These are phyloP conservation scores for Metopolophium dirhodum DNA, from an alignment of 1,140 invertebrate genomes.

Conservation along the genomic window DNA sequence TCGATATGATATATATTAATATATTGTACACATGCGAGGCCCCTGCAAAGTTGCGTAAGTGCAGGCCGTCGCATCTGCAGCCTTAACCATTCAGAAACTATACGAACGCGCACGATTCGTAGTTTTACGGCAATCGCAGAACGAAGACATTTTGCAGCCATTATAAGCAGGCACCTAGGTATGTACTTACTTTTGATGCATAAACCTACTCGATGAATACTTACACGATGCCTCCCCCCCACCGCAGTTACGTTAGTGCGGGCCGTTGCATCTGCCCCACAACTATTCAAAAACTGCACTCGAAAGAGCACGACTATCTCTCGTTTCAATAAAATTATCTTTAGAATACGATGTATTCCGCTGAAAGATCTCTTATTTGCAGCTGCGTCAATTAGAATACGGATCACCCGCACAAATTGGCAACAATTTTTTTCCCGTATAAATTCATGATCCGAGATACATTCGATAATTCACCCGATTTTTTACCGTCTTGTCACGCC, in stretches of 20 bases:
- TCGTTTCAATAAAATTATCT: neutral
- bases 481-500: neutral
- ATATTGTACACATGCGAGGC: too few relatives aligned
- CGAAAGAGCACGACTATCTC: too few relatives aligned
- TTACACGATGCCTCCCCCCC: neutral
- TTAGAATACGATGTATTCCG: neutral
- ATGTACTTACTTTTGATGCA: too few relatives aligned
- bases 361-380: neutral
- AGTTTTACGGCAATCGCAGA: too few relatives aligned
- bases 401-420: neutral
- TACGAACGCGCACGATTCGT: too few relatives aligned
- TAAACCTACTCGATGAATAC: too few relatives aligned
- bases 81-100: too few relatives aligned
- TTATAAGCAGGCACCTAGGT: too few relatives aligned
- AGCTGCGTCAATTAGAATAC: neutral
- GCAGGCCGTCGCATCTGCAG: too few relatives aligned
- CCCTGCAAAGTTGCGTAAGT: too few relatives aligned
- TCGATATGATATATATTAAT: too few relatives aligned
- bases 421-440: neutral
- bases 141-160: too few relatives aligned
- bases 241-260: neutral
- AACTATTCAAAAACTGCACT: neutral
- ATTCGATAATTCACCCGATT: neutral
- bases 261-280: neutral
- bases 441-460: neutral